These are phyloP conservation scores for Bombus huntii DNA, from an alignment of 1,140 invertebrate genomes.

Conservation along the genomic window DNA sequence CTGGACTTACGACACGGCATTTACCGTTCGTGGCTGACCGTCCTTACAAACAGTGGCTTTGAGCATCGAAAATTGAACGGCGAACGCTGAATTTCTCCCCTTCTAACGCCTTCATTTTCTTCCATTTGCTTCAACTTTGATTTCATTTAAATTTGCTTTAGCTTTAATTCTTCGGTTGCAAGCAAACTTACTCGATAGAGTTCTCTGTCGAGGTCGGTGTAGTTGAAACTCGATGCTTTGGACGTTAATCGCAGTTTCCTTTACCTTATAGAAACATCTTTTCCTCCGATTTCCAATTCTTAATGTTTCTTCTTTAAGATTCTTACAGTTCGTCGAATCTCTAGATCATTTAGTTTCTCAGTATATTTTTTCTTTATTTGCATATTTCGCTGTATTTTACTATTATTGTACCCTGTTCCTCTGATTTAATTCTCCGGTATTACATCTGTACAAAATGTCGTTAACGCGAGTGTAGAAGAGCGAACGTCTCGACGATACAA, in stretches of 20 bases:
- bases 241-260: not conserved
- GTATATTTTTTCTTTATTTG: not conserved
- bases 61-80: not conserved
- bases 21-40: not conserved
- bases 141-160: not conserved
- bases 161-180: not conserved
- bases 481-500: not conserved
- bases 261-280: not conserved
- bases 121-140: not conserved
- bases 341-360: not conserved
- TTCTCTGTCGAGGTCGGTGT: not conserved
- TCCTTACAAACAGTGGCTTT: not conserved
- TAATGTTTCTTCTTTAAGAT: too few species aligned
- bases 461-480: not conserved
- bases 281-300: not conserved
- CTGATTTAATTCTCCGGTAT: not conserved
- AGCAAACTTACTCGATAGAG: not conserved
- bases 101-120: not conserved
- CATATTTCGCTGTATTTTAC: too few species aligned
- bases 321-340: too few species aligned
- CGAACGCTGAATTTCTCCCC: not conserved
- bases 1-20: not conserved
- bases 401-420: rapidly evolving
- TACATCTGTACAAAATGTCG: not conserved
- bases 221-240: too few species aligned